Base-by-base conservation (phyloP, 2,888 invertebrate genomes). In the Thumatha senex region DNA sequence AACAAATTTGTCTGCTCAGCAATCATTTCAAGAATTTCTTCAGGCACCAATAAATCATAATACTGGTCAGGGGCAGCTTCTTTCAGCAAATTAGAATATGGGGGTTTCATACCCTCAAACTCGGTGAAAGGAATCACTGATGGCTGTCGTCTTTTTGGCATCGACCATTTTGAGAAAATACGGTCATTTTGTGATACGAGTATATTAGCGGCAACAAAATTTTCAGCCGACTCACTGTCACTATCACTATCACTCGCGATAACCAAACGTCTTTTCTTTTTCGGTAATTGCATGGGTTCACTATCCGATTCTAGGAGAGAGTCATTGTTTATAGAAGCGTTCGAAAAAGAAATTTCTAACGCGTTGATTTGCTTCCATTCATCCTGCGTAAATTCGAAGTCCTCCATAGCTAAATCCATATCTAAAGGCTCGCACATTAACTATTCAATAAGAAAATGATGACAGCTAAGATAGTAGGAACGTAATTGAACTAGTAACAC, bases 1-100 rank as follows among this genome's bases (percentile, higher is more conserved):
- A 55, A 60, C 13, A 51, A 39, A 40, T 60, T 63, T 8, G 62
- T 56, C 51, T 63, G 48, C 4, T 36, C 29, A 3, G 48, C 54
- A 48, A 59, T 59, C 14, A 31, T 12, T 12, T 56, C 43, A 9
- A 58, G 48, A 36, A 58, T 34, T 38, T 46, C 30, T 12, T 48
- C 36, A 13, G 51, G 47, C 30, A 54, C 57, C 34, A 61, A 39
- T 11, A 60, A 35, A 34, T 29, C 34, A 39, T 36, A 46, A 40
- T 18, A 46, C 3, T 13, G 14, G 11, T 42, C 43, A 10, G 51
- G 43, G 24, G 31, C 46, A 33, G 46, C 39, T 7, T 51, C 12
- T 51, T 41, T 41, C 36, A 51, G 35, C 14, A 43, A n/a, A 34
- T 14, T 49, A 34, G 44, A 39, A 33, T 40, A 33, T 42, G 31